These are phyloP conservation scores for Dasypolia templi DNA, from an alignment of 2,888 invertebrate genomes.

Conservation along the genomic window DNA sequence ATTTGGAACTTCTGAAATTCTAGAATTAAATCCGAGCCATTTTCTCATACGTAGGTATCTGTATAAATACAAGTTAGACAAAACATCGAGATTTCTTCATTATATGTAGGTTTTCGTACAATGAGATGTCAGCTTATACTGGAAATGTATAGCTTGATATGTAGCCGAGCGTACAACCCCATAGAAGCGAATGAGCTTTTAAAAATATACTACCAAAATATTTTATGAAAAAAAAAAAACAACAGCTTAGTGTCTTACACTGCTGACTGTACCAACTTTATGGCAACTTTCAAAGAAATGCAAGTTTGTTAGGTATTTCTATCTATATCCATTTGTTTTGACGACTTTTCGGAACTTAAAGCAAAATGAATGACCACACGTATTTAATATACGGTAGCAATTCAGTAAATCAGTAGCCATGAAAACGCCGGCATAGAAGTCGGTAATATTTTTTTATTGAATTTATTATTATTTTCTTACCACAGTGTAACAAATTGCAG, in stretches of 20 bases:
- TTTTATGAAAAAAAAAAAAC: no score
- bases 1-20: no score
- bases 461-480: neutral
- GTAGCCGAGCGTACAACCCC: no score
- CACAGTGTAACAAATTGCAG: slow-evolving; percentile 1
- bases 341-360: neutral
- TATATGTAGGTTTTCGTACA: no score
- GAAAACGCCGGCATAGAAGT: neutral
- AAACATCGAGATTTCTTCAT: no score
- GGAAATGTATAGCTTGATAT: no score
- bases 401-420: neutral
- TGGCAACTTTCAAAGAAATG: neutral
- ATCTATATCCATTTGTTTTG: neutral
- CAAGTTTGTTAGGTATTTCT: neutral
- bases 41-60: neutral
- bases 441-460: neutral
- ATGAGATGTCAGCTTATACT: no score
- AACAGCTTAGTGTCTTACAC: no score
- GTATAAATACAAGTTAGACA: no score
- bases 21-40: neutral
- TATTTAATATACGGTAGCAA: neutral
- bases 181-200: no score
- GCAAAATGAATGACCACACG: neutral
- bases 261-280: neutral
- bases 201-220: no score